These are phyloP conservation scores for Alectura lathami DNA, from an alignment of 2,113 vertebrate species.

Conservation along the genomic window DNA sequence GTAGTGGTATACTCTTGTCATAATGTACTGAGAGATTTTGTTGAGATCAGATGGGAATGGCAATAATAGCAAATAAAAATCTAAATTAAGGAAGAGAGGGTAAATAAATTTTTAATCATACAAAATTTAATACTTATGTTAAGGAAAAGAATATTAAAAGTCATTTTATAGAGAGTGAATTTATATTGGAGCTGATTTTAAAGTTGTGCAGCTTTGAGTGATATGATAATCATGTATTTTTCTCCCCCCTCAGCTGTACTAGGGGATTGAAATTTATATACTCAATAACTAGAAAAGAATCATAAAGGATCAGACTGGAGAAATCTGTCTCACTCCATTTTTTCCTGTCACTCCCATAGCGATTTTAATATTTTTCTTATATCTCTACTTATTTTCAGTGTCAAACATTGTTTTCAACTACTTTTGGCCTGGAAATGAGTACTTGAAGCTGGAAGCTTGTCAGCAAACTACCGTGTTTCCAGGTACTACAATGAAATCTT, in stretches of 20 bases:
- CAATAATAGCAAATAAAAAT: constrained; percentile 72
- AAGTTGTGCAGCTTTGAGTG: constrained; percentile 76
- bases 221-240: constrained; percentile 79
- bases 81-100: constrained; percentile 72
- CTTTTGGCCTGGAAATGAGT: constrained; percentile 72
- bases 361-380: constrained; percentile 84
- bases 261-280: constrained; percentile 83
- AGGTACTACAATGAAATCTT: constrained; percentile 63
- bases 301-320: constrained; percentile 80
- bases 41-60: constrained; percentile 51
- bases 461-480: constrained; percentile 46
- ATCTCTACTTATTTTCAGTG: constrained; percentile 80
- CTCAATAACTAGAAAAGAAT: constrained; percentile 81
- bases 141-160: constrained; percentile 82
- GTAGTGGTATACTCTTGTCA: neutral
- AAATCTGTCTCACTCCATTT: constrained; percentile 82
- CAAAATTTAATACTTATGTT: constrained; percentile 80
- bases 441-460: constrained; percentile 47
- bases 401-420: constrained; percentile 83
- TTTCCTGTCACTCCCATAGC: constrained; percentile 83
- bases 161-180: constrained; percentile 78
- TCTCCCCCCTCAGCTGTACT: constrained; percentile 66
- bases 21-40: constrained; percentile 32
- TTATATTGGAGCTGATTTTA: constrained; percentile 74
- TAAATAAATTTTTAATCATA: constrained; percentile 81